Percentiles rank a stretch among this genome's conserved stretches.
These are phyloP conservation scores for Tachuris rubrigastra DNA, from an alignment of 2,113 vertebrate genomes.

Conservation along the genomic window DNA sequence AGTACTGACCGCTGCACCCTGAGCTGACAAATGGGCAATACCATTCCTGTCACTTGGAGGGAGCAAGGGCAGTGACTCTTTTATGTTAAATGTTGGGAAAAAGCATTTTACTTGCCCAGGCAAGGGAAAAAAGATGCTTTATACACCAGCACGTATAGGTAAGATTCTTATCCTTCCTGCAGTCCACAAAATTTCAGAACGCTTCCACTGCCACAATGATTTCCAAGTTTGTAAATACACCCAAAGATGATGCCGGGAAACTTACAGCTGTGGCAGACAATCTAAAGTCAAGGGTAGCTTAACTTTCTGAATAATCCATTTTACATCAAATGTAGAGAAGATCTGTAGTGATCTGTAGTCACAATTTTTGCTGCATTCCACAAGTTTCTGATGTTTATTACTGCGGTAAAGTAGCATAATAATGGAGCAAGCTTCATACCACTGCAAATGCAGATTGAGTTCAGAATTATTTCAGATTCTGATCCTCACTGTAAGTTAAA, in stretches of 20 bases:
- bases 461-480: background rate
- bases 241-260: background rate
- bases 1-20: background rate
- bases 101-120: background rate
- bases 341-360: background rate
- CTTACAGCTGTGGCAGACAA: background rate
- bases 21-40: background rate
- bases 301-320: background rate
- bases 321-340: background rate
- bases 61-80: background rate
- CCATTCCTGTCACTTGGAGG: background rate
- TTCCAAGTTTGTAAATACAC: background rate
- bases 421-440: rapidly evolving
- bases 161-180: background rate
- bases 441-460: background rate
- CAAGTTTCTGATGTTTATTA: background rate
- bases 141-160: background rate
- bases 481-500: background rate
- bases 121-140: background rate
- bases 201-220: background rate
- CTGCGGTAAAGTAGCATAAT: background rate
- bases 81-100: background rate
- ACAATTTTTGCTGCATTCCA: background rate
- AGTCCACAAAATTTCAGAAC: background rate
- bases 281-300: background rate